Percentiles rank a stretch among this genome's conserved stretches.
Conservation (phyloP, 2,113 vertebrate genomes). For the Phocoena phocoena region DNA sequence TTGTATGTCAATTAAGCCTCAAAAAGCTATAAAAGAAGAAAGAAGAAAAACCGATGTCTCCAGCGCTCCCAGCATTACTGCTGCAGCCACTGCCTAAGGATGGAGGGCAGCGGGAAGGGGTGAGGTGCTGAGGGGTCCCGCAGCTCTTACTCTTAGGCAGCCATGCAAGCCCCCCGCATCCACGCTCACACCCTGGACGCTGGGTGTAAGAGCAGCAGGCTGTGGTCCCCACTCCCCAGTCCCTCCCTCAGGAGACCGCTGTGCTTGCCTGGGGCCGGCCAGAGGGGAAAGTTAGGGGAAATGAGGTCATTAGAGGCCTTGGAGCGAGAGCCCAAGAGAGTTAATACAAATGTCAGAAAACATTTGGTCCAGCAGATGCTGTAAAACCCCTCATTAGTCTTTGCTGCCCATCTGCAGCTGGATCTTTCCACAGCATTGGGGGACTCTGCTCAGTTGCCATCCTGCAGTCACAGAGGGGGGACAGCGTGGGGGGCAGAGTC, state of each 20-base stretch:
- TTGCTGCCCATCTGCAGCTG: not conserved
- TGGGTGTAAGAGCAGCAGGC: not conserved
- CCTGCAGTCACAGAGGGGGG: fast-evolving
- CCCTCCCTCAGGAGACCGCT: conserved; percentile 58
- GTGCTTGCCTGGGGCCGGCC: conserved; percentile 60
- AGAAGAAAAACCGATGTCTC: not conserved
- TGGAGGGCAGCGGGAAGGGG: not conserved
- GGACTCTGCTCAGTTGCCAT: not conserved
- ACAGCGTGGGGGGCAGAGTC: not conserved
- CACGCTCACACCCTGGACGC: not conserved
- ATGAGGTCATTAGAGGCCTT: conserved; percentile 34
- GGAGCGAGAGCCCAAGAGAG: not conserved
- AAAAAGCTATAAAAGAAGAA: not conserved
- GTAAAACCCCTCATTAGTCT: conserved; percentile 26
- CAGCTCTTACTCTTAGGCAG: not conserved
- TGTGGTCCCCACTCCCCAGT: not conserved
- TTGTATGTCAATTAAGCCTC: not conserved
- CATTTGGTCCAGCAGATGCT: conserved; percentile 61
- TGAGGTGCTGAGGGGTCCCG: not conserved
- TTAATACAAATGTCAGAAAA: conserved; percentile 64
- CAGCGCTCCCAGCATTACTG: not conserved
- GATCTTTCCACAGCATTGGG: not conserved
- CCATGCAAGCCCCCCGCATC: fast-evolving
- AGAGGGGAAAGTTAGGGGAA: not conserved
- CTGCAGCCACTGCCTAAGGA: not conserved